Percentiles rank a stretch among this genome's conserved stretches.
phyloP scores from a whole-genome alignment of 2,888 invertebrate species.

The Seira musarum region DNA sequence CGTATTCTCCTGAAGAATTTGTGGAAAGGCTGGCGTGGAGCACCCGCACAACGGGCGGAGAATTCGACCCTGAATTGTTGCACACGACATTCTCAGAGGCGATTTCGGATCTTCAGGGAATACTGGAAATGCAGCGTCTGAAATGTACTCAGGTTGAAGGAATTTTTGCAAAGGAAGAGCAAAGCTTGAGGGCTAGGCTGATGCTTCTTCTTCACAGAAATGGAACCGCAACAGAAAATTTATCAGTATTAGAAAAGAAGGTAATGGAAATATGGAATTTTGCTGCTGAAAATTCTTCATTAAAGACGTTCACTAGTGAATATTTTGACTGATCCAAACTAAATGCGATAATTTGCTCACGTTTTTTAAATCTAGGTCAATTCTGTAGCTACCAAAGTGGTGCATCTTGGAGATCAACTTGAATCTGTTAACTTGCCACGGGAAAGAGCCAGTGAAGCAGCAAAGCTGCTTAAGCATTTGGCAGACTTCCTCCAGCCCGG shows the following conservation, averaged over 20 bases:
- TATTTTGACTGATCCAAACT: too few species aligned
- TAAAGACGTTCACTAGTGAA: neutral
- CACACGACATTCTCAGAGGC: slow-evolving; percentile 95
- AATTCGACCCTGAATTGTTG: slow-evolving; percentile 89
- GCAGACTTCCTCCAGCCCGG: slow-evolving; percentile 92
- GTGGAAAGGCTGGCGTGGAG: slow-evolving; percentile 97
- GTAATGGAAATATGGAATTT: too few species aligned
- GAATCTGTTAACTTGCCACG: slow-evolving; percentile 97
- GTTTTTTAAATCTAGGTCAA: slow-evolving; percentile 76
- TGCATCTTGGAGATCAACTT: slow-evolving; percentile 98
- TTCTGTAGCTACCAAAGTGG: slow-evolving; percentile 96
- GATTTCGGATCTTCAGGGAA: slow-evolving; percentile 74
- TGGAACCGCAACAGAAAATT: slow-evolving; percentile 65
- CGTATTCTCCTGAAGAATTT: slow-evolving; percentile 97
- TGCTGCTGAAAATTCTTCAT: too few species aligned
- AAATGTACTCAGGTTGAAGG: slow-evolving; percentile 68
- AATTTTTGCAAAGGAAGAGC: slow-evolving; percentile 66
- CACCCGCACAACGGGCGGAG: slow-evolving; percentile 83
- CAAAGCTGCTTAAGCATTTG: slow-evolving; percentile 92
- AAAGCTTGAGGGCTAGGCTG: slow-evolving; percentile 66
- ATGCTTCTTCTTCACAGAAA: slow-evolving; percentile 65
- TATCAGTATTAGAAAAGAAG: slow-evolving; percentile 67
- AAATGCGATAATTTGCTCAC: too few species aligned
- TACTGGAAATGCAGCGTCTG: slow-evolving; percentile 68
- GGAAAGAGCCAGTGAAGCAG: slow-evolving; percentile 94